Evolutionary conservation across 2,888 invertebrate genomes (phyloP), one percentile per base, ranked within the genome.

Genomic region (Cosmia trapezina): DNA sequence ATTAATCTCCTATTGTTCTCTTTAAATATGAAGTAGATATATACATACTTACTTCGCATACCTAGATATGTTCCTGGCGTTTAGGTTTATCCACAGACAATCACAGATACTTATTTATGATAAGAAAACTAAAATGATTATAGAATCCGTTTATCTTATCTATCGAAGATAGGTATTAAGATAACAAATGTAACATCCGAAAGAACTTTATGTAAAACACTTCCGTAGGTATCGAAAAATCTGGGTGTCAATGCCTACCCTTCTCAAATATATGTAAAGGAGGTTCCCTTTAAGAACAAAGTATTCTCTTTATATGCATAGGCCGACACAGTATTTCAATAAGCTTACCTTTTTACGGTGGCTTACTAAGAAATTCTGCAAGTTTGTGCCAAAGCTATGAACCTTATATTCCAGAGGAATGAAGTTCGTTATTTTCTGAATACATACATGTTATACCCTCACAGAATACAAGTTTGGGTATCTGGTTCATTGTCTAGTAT

Each of bases 251-350:
- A 64, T 80, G 47, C 51, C 56, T 68, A 73, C 57, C 64, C 57
- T 70, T 43, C 62, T 68, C 61, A 76, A 61, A 72, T 72, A 60
- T 73, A 79, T 75, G 53, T 79, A 73, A 73, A 70, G 45, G 14
- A 73, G 47, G 37, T 68, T 68, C 57, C 49, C 49, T 63, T 71
- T 57, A 19, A 56, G 67, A 61, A 78, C 73, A 84, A 82, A 78
- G 69, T 78, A 63, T 81, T 82, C 78, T 73, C 70, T 83, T 82
- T 84, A 84, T 84, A 82, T 81, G 73, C 67, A 81, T 69, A 60
- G 53, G 64, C 54, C 61, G 69, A 73, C 66, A 74, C 76, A 64
- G 64, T 82, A 72, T 84, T 83, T 72, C 72, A 84, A 78, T 84
- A 83, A 84, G 83, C 67, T 72, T 78, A 74, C 78, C 69, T 78